phyloP scores from a whole-genome alignment of 2,797 vertebrate species.

The Okamejei kenojei region DNA sequence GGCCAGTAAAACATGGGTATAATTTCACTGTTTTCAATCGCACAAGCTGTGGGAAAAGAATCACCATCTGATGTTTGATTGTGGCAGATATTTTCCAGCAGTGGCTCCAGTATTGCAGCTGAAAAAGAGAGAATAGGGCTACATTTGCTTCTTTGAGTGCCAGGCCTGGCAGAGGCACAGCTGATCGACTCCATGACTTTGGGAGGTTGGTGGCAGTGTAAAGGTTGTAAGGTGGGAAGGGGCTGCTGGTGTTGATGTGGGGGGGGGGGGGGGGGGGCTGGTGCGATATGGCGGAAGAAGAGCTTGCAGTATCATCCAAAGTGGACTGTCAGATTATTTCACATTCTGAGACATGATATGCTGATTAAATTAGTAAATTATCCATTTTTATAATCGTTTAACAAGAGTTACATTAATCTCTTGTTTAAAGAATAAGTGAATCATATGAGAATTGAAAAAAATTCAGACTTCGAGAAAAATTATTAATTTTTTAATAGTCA shows the following conservation, averaged over 20 bases:
- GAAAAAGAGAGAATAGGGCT: conserved; percentile 49
- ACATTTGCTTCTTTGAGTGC: conserved; percentile 52
- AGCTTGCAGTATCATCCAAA: neutral
- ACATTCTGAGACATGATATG: neutral
- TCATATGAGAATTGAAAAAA: neutral
- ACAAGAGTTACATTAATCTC: neutral
- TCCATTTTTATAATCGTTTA: neutral
- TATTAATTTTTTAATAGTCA: neutral
- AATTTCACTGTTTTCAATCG: conserved; percentile 72
- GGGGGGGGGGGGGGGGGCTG: conserved; percentile 35
- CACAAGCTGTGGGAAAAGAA: conserved; percentile 74
- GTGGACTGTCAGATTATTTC: neutral
- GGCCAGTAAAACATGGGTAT: conserved; percentile 63
- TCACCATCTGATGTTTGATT: conserved; percentile 74
- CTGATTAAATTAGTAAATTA: conserved; percentile 7
- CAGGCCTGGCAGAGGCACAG: conserved; percentile 51
- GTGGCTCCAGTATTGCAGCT: conserved; percentile 56
- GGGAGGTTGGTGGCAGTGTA: conserved; percentile 19
- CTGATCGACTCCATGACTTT: conserved; percentile 41
- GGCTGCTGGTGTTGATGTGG: conserved; percentile 42
- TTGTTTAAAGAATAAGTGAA: too few species aligned
- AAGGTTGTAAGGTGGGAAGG: conserved; percentile 49
- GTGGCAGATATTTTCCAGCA: conserved; percentile 69
- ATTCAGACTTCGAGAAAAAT: neutral
- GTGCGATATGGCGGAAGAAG: neutral